Percentiles rank a stretch among this genome's conserved stretches.
Conservation (phyloP, 1,140 invertebrate genomes). For the Steinernema feltiae region DNA sequence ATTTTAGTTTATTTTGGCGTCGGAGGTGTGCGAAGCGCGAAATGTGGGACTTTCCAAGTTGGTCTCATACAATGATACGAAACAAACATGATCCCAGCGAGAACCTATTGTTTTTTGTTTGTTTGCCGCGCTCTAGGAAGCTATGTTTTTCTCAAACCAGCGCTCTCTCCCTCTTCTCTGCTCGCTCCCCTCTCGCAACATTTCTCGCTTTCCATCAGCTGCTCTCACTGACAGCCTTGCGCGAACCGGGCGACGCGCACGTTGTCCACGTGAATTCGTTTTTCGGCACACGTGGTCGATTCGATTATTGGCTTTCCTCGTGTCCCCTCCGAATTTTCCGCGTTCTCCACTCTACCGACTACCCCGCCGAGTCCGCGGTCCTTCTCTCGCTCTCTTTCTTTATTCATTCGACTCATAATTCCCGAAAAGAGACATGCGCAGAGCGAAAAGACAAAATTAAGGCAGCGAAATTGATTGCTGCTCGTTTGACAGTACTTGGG, state of each 20-base stretch:
- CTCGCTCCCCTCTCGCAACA: background rate
- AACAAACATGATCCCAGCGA: too few relatives aligned
- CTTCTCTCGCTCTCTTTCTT: background rate
- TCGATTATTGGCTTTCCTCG: conserved; percentile 12
- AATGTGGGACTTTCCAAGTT: too few relatives aligned
- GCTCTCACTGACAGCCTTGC: background rate
- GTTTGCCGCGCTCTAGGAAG: too few relatives aligned
- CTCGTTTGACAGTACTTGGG: background rate
- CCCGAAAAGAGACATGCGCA: background rate
- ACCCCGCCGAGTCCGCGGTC: background rate
- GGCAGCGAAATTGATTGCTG: background rate
- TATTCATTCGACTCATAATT: background rate
- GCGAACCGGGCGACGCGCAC: background rate
- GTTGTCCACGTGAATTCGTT: conserved; percentile 1
- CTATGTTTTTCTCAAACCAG: conserved; percentile 8
- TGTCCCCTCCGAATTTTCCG: background rate
- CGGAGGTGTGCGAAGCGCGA: too few relatives aligned
- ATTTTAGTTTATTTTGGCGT: too few relatives aligned
- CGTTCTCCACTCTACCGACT: background rate
- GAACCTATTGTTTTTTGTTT: background rate
- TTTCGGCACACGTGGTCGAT: background rate
- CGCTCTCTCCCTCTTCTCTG: background rate
- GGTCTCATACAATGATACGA: too few relatives aligned
- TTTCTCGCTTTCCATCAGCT: background rate
- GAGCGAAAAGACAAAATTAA: background rate